Conservation (phyloP, 2,888 invertebrate species). For the Brachyptera risi region DNA sequence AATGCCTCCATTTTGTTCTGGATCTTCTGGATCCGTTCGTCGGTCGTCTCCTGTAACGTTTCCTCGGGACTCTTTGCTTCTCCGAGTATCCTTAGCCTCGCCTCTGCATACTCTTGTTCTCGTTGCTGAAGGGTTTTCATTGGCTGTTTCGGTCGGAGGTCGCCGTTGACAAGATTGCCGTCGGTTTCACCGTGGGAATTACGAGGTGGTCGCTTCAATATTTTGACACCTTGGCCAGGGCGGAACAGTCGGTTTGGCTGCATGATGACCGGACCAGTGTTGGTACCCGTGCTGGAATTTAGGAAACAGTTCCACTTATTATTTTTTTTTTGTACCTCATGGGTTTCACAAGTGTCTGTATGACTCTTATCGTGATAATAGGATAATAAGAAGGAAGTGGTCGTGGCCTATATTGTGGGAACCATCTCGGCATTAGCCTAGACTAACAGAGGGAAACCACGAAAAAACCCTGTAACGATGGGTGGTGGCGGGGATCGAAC, state of each 20-base stretch:
- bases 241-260: constrained; percentile 50
- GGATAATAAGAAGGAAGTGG: no score
- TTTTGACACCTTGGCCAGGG: constrained; percentile 78
- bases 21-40: constrained; percentile 41
- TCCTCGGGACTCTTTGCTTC: constrained; percentile 79
- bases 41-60: constrained; percentile 37
- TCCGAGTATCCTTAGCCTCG: constrained; percentile 83
- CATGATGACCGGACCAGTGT: constrained; percentile 60
- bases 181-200: constrained; percentile 46
- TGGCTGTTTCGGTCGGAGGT: constrained; percentile 63
- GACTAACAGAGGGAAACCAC: no score
- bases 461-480: no score
- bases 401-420: no score
- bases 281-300: constrained; percentile 33
- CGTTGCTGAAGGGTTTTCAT: constrained; percentile 83
- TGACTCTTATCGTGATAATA: no score
- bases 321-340: no score
- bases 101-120: constrained; percentile 91
- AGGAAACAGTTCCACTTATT: no score
- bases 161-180: constrained; percentile 58
- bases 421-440: no score
- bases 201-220: constrained; percentile 68
- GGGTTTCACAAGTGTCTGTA: no score
- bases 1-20: constrained; percentile 42
- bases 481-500: no score